These are phyloP conservation scores for Spilarctia lutea DNA, from an alignment of 2,888 invertebrate genomes.

Conservation along the genomic window DNA sequence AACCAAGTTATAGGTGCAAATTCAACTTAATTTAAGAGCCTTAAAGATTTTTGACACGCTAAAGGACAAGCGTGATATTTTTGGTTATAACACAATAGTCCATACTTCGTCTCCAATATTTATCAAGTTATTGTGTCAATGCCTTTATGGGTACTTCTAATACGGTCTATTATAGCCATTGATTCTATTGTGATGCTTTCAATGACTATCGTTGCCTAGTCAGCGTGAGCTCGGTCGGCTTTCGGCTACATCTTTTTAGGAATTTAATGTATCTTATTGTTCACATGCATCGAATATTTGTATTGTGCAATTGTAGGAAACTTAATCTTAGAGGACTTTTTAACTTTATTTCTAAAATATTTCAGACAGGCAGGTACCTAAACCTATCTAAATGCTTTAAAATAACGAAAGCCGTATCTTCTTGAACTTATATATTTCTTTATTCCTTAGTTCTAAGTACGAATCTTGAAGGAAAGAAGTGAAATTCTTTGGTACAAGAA, in stretches of 20 bases:
- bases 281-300: conserved; percentile 31
- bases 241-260: conserved; percentile 60
- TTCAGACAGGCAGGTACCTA: background rate
- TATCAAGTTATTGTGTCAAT: conserved; percentile 74
- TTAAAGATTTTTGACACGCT: conserved; percentile 15
- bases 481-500: no score
- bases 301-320: conserved; percentile 28
- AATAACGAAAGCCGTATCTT: background rate
- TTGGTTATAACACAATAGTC: conserved; percentile 48
- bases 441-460: background rate
- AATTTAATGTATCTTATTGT: conserved; percentile 57
- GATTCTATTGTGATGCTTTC: conserved; percentile 68
- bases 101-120: conserved; percentile 64
- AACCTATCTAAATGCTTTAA: background rate
- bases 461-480: no score
- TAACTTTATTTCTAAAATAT: background rate
- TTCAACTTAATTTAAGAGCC: conserved; percentile 11
- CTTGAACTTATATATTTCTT: background rate
- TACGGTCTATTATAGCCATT: conserved; percentile 73
- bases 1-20: background rate
- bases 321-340: background rate
- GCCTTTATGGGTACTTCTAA: conserved; percentile 71
- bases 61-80: conserved; percentile 38
- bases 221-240: conserved; percentile 69
- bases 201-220: conserved; percentile 64